Base-by-base conservation (phyloP, 2,797 vertebrate species). In the Malurus splendens region DNA sequence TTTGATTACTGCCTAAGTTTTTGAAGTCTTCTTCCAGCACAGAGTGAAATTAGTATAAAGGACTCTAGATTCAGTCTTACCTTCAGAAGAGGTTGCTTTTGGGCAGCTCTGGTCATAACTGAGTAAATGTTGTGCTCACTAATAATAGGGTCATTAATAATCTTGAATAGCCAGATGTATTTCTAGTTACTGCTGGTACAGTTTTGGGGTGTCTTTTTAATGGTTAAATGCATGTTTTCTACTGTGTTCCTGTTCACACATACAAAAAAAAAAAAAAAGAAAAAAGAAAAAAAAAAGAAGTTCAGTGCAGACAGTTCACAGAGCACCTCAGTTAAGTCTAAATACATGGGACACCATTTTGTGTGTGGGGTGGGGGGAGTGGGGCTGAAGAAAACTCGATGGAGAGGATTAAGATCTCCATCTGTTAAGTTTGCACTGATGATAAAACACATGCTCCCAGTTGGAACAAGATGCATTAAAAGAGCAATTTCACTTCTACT, bases 401-500 rank as follows among this genome's bases (percentile, higher is more conserved):
- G 85, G 39, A 82, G 87, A 82, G 86, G 88, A 93, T 95, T 96
- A 90, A 92, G 85, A 87, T 91, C 93, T 93, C 96, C 95, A 95
- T 96, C 96, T 96, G 96, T 95, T 95, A 90, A 91, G 73, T 96
- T 96, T 94, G 78, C 88, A 75, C 87, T 90, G 90, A 92, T 92
- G 93, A 93, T 93, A 82, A 91, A 96, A 94, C 92, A 95, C 94
- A 83, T 66, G 93, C 92, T 96, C 93, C 96, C 90, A 80, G 81
- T 96, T 90, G 90, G 95, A 97, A 96, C 91, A 90, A 94, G 96
- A 95, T 60, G 91, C 94, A 81, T 95, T 96, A 96, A 96, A 96
- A 93, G 94, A 94, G 96, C 96, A 96, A 96, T 96, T 96, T 94
- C 95, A 95, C 95, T 96, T 96, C 96, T 79, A 96, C 94, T 86